These are phyloP conservation scores for Stenoptilia bipunctidactyla DNA, from an alignment of 2,888 invertebrate genomes.

Conservation along the genomic window DNA sequence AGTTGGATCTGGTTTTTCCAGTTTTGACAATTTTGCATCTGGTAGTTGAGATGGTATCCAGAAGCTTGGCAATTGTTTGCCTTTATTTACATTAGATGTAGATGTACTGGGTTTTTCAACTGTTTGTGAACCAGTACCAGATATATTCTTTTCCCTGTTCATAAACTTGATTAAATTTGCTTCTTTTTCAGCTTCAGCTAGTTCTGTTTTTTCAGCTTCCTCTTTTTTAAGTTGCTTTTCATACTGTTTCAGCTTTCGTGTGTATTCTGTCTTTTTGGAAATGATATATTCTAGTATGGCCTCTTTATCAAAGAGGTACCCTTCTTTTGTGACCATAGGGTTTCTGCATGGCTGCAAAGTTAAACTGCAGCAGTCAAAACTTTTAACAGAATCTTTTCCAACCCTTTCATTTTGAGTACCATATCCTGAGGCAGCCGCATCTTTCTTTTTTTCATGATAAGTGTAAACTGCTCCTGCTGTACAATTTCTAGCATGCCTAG, in stretches of 20 bases:
- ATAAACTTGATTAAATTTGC: conserved; percentile 84
- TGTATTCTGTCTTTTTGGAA: conserved; percentile 92
- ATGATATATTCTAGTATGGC: conserved; percentile 95
- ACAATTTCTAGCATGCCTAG: conserved; percentile 96
- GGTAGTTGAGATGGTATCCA: conserved; percentile 97
- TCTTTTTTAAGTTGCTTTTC: conserved; percentile 88
- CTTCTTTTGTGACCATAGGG: conserved; percentile 88
- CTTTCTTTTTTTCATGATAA: conserved; percentile 97
- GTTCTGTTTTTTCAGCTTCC: conserved; percentile 77
- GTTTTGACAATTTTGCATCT: conserved; percentile 77
- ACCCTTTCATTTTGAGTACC: conserved; percentile 88
- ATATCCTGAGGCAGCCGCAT: conserved; percentile 94
- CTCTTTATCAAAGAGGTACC: conserved; percentile 96
- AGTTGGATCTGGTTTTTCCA: conserved; percentile 50
- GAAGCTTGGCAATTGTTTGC: conserved; percentile 91
- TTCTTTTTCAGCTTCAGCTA: conserved; percentile 80
- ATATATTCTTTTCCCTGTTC: conserved; percentile 85
- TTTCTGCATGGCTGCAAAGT: conserved; percentile 96
- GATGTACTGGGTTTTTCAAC: conserved; percentile 27
- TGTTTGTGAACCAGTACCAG: conserved; percentile 40
- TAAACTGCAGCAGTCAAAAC: conserved; percentile 97
- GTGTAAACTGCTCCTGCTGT: conserved; percentile 99
- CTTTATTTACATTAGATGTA: conserved; percentile 83
- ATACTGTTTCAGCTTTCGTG: conserved; percentile 90
- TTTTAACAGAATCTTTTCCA: conserved; percentile 91